Base-by-base conservation (phyloP, 2,888 invertebrate species). In the Cheilosia grossa region DNA sequence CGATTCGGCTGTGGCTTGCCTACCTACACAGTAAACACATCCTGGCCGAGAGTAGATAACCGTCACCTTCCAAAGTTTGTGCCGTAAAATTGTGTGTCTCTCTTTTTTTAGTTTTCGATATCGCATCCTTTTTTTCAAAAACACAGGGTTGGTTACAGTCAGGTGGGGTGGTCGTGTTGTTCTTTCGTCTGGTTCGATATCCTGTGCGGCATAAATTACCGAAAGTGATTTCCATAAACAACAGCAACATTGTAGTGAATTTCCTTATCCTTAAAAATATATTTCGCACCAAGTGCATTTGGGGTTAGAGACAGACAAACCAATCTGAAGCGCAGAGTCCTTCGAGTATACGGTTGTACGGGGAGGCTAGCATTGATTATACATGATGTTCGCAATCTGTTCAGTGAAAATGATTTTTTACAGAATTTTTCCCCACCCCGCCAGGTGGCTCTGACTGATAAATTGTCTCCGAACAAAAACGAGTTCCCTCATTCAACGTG, bases 121-220 rank as follows among this genome's bases (percentile, higher is more conserved):
- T 67, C 66, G 73, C 67, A 67, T 64, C 67, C 51, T 69, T 67
- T 61, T 73, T 47, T 33, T n/a, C 27, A 6, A 19, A 10, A 40
- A 9, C 13, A 9, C 13, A 9, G 58, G 54, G 58, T 58, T 17
- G 5, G 44, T 47, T 40, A 13, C 21, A 51, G 61, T 67, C 79
- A 75, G 80, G 15, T 17, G 66, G 54, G 33, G 61, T 47, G 17
- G 51, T 24, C 10, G 33, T 49, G 47, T 40, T 53, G 47, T 51
- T 30, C 40, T 49, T 27, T 40, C 47, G 83, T 85, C 80, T 85
- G 75, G 59, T 42, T 75, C 49, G 27, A 80, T 74, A 74, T 85
- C 75, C 75, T 75, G 69, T 75, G 53, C 59, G 59, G 70, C 59
- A 85, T 80, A 85, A 85, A 85, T 85, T 85, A 85, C 69, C 59